These are phyloP conservation scores for Adoxophyes honmai DNA, from an alignment of 1,140 invertebrate species.

Conservation along the genomic window DNA sequence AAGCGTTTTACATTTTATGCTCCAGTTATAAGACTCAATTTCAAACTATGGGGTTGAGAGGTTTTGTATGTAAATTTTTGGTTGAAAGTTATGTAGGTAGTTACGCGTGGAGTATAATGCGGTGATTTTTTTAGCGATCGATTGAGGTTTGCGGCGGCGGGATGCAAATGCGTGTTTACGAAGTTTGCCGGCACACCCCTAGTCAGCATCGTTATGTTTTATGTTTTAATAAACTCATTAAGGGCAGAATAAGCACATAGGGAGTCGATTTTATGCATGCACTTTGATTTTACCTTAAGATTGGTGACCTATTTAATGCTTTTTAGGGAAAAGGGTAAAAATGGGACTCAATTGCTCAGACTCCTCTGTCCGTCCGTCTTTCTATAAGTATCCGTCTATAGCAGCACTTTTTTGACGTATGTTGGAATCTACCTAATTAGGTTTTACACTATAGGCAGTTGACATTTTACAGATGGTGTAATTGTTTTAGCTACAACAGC, in stretches of 20 bases:
- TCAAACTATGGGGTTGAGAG: conserved; percentile 26
- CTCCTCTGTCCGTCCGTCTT: too few species aligned
- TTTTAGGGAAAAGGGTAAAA: too few species aligned
- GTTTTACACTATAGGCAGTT: too few species aligned
- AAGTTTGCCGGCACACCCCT: conserved; percentile 56
- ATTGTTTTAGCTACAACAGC: too few species aligned
- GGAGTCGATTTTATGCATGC: neutral
- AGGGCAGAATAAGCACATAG: neutral
- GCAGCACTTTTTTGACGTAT: too few species aligned
- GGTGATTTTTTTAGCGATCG: conserved; percentile 69
- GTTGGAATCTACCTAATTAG: too few species aligned
- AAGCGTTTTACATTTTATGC: conserved; percentile 30
- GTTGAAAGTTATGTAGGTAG: conserved; percentile 47
- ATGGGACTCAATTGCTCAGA: too few species aligned
- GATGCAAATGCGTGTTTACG: conserved; percentile 67
- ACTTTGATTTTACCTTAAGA: neutral
- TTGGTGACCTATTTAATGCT: too few species aligned
- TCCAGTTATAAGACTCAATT: conserved; percentile 36
- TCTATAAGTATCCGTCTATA: too few species aligned
- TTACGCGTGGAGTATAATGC: conserved; percentile 51
- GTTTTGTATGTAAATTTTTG: conserved; percentile 34
- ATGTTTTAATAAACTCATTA: conserved; percentile 40
- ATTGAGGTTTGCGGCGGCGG: conserved; percentile 65
- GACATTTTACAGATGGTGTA: too few species aligned
- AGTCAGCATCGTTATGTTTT: conserved; percentile 41